A percentile compares a stretch with the other conserved stretches of the same genome.
phyloP scores from a whole-genome alignment of 2,113 vertebrate species.

The Toxotes chatareus region DNA sequence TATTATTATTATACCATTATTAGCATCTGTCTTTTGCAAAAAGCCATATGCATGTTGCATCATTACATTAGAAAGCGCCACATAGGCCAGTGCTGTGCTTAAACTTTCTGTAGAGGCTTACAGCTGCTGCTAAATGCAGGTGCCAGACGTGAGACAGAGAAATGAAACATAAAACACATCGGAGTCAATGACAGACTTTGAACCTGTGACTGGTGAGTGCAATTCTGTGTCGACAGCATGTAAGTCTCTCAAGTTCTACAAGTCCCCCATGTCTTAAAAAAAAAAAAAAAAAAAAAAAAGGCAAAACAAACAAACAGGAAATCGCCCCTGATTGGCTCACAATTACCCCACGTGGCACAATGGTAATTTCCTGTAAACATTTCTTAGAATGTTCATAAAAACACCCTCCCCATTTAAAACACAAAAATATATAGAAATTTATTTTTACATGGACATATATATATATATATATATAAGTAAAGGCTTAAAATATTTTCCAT shows the following conservation, averaged over 20 bases:
- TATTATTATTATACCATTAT: slow-evolving; percentile 5
- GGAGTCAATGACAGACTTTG: slow-evolving; percentile 43
- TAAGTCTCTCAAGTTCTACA: slow-evolving; percentile 57
- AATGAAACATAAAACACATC: slow-evolving; percentile 33
- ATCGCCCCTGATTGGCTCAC: slow-evolving; percentile 71
- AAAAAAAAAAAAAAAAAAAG: slow-evolving; percentile 18
- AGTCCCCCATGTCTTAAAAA: slow-evolving; percentile 30
- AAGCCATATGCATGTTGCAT: slow-evolving; percentile 35
- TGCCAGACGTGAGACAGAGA: slow-evolving; percentile 34
- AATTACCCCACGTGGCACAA: slow-evolving; percentile 78
- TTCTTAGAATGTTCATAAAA: slow-evolving; percentile 77
- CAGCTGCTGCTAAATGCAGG: slow-evolving; percentile 32
- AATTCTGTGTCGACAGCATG: slow-evolving; percentile 72
- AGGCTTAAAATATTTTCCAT: slow-evolving; percentile 84
- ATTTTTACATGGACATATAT: slow-evolving; percentile 78
- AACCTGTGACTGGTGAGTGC: slow-evolving; percentile 74
- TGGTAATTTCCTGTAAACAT: slow-evolving; percentile 81
- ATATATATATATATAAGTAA: slow-evolving; percentile 76
- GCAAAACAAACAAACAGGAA: slow-evolving; percentile 53
- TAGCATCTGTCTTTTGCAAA: slow-evolving; percentile 16
- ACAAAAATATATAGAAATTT: slow-evolving; percentile 84
- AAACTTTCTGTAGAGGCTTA: slow-evolving; percentile 41
- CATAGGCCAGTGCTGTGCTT: slow-evolving; percentile 49
- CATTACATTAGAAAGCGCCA: slow-evolving; percentile 52
- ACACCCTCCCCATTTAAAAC: slow-evolving; percentile 70